Evolutionary conservation across 2,888 invertebrate genomes (phyloP), one percentile per base, ranked within the genome.

Genomic region (Machimus atricapillus): DNA sequence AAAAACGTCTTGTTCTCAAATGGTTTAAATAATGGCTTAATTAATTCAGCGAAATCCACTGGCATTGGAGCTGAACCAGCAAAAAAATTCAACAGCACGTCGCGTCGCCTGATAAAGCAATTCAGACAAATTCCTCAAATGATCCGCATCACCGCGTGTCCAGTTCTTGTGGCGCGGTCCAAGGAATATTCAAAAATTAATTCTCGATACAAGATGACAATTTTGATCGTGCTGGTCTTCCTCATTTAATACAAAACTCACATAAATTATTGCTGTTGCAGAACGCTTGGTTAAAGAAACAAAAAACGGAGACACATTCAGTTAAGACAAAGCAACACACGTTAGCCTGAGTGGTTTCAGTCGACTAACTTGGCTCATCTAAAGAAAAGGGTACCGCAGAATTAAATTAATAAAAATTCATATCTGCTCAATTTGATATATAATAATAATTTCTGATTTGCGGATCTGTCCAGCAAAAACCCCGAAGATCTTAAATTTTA

Each of bases 331-430:
- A 58, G 82, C 82, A 82, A 82, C 82, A 81, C 58, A 82, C 82
- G 58, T 66, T 82, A 27, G 58, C 40, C 12, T 82, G 58, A 82
- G 37, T 58, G 82, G 82, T 82, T 82, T 37, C 82, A 58, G 58
- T 6, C 31, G 82, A 82, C 58, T 82, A 46, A 37, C 23, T 27
- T 16, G 58, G 34, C 12, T 82, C 58, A 16, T 19, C 56, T 52
- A 56, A 82, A 56, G 52, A 58, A 82, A 81, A 34, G n/a, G 58
- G 9, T 19, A 19, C 58, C 34, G n/a, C 31, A 58, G 52, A 82
- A 82, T 56, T 66, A 58, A 82, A 82, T 82, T 56, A 82, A 82
- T 82, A 58, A 66, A 82, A 82, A 58, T 82, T 82, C 82, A 82
- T 82, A 82, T 82, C 82, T 82, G 6, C 19, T 58, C 82, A 82